Conservation (phyloP, 2,888 invertebrate species). For the Hypselothyrea guttata region DNA sequence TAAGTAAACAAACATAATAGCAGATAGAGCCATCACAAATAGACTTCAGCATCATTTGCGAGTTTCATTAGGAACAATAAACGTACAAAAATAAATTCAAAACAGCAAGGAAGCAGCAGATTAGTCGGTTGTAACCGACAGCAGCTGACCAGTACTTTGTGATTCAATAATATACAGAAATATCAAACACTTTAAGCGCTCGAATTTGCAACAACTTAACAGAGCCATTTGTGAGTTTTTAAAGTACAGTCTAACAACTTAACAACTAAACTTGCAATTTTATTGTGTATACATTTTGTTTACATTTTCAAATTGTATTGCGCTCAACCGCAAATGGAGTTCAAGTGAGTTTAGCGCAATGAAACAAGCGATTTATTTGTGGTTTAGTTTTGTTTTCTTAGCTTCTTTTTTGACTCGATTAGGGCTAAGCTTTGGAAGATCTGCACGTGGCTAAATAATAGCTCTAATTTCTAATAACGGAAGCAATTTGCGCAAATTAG, state of each 20-base stretch:
- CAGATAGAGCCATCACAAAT: constrained; percentile 52
- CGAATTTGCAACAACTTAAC: too few species aligned
- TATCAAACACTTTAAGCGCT: too few species aligned
- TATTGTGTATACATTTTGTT: constrained; percentile 49
- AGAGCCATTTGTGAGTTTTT: too few species aligned
- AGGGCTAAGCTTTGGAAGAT: constrained; percentile 19
- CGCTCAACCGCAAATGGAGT: constrained; percentile 45
- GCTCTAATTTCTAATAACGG: constrained; percentile 33
- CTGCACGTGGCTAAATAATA: constrained; percentile 47
- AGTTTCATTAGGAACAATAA: constrained; percentile 7
- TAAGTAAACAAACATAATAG: constrained; percentile 19
- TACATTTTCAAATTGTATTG: constrained; percentile 29
- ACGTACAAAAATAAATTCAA: constrained; percentile 9
- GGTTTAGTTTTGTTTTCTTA: constrained; percentile 38
- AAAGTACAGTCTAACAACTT: too few species aligned
- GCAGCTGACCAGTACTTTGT: too few species aligned
- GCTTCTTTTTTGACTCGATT: constrained; percentile 27
- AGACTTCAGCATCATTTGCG: constrained; percentile 29
- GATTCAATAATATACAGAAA: too few species aligned
- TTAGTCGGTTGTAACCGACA: too few species aligned
- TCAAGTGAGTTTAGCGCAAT: constrained; percentile 58
- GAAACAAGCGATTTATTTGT: constrained; percentile 58
- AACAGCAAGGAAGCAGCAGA: too few species aligned
- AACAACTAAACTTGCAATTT: constrained; percentile 9
- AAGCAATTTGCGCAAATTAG: constrained; percentile 34